phyloP scores from a whole-genome alignment of 2,113 vertebrate species.

The Opisthocomus hoazin region DNA sequence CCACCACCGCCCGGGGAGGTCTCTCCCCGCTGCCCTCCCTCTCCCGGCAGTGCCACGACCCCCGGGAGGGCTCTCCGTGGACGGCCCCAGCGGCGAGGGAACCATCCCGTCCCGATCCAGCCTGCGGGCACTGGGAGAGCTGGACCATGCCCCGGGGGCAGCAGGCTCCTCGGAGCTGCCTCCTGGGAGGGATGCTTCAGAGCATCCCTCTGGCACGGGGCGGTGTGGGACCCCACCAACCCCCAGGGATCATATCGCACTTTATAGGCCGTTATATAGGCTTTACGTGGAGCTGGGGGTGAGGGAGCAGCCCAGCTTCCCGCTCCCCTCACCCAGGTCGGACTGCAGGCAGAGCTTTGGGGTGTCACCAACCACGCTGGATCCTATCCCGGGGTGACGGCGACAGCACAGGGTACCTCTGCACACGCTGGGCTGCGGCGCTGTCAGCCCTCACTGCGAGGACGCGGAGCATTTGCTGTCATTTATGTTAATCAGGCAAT shows the following conservation, averaged over 20 bases:
- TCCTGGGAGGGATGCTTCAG: neutral
- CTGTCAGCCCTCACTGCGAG: neutral
- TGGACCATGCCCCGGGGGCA: neutral
- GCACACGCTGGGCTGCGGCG: neutral
- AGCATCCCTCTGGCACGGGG: neutral
- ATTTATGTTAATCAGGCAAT: neutral
- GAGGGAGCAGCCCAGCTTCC: neutral
- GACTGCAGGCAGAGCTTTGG: neutral
- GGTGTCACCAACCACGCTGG: neutral
- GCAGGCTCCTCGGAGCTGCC: neutral
- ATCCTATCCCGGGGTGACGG: fast-evolving
- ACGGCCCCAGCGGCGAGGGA: neutral
- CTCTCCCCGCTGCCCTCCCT: neutral
- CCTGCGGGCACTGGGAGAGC: neutral
- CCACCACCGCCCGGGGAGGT: neutral
- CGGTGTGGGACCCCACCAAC: neutral
- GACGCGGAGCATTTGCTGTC: neutral
- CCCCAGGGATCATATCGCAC: neutral
- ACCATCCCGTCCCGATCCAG: neutral
- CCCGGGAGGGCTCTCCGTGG: neutral
- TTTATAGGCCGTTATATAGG: neutral
- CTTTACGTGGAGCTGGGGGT: neutral
- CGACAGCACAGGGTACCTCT: neutral
- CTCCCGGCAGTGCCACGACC: fast-evolving
- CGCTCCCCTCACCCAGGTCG: neutral